Evolutionary conservation across 2,113 vertebrate species (phyloP).

Genomic region (Pseudolaguvia tuberculata): DNA sequence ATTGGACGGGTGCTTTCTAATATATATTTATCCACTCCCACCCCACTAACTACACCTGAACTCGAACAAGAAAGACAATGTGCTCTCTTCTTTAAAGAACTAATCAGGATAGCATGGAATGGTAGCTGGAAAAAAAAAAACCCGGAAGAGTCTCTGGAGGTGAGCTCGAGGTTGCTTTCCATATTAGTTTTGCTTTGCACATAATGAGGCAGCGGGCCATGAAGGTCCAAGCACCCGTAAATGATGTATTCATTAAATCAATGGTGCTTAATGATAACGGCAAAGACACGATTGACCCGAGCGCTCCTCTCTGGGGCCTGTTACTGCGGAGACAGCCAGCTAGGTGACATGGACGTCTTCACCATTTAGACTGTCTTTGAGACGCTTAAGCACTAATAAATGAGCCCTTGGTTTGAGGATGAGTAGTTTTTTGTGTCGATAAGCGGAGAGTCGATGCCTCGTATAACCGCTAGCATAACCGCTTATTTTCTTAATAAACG

Average conservation of each 20-base stretch:
- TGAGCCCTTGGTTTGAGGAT: slow-evolving; percentile 35
- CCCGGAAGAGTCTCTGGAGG: slow-evolving; percentile 61
- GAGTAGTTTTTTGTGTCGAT: slow-evolving; percentile 12
- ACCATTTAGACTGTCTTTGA: slow-evolving; percentile 60
- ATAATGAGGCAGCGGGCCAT: slow-evolving; percentile 70
- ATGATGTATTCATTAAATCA: slow-evolving; percentile 70
- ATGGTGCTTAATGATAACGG: slow-evolving; percentile 71
- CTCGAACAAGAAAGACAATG: background rate
- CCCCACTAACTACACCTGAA: slow-evolving; percentile 1
- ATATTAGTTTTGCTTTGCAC: slow-evolving; percentile 71
- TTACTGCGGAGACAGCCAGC: slow-evolving; percentile 61
- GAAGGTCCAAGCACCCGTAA: slow-evolving; percentile 75
- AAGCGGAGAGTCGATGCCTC: slow-evolving; percentile 25
- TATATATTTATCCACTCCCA: slow-evolving; percentile 6
- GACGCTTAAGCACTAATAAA: slow-evolving; percentile 55
- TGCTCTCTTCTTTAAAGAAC: slow-evolving; percentile 20
- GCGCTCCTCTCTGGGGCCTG: slow-evolving; percentile 61
- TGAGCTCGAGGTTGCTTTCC: slow-evolving; percentile 71
- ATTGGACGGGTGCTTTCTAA: slow-evolving; percentile 9
- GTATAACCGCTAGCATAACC: slow-evolving; percentile 16
- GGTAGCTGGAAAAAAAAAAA: background rate
- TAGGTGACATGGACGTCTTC: slow-evolving; percentile 53
- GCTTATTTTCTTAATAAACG: slow-evolving; percentile 26
- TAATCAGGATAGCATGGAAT: slow-evolving; percentile 12
- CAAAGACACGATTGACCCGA: slow-evolving; percentile 64